These are phyloP conservation scores for Alectura lathami DNA, from an alignment of 2,113 vertebrate genomes.

Conservation along the genomic window DNA sequence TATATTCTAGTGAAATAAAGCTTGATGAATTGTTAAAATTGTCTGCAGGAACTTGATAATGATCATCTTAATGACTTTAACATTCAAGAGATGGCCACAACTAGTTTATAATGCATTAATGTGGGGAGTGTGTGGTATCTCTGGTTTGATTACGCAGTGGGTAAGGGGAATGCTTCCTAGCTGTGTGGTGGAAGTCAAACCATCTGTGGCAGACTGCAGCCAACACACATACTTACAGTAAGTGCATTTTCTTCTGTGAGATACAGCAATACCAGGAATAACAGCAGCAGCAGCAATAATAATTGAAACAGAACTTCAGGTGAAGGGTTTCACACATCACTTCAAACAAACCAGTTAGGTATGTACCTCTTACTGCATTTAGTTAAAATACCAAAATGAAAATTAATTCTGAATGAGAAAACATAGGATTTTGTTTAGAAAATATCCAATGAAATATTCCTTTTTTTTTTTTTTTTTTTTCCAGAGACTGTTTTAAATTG, in stretches of 20 bases:
- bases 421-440: neutral
- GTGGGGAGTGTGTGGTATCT: neutral
- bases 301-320: slow-evolving; percentile 2
- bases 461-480: neutral
- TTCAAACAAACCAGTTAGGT: neutral
- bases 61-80: neutral
- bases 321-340: neutral
- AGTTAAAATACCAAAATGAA: neutral
- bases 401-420: neutral
- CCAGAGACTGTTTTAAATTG: neutral
- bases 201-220: neutral
- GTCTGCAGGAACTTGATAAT: neutral
- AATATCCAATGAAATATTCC: neutral
- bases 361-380: neutral
- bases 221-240: neutral
- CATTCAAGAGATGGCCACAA: neutral
- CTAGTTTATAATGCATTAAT: neutral
- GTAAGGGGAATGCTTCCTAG: neutral
- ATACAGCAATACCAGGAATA: neutral
- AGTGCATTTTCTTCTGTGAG: slow-evolving; percentile 19
- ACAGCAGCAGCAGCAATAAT: neutral
- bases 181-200: neutral
- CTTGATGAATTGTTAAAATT: slow-evolving; percentile 8
- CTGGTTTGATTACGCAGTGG: neutral
- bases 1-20: slow-evolving; percentile 1